phyloP scores from a whole-genome alignment of 2,797 vertebrate species.

The Taeniopygia guttata region DNA sequence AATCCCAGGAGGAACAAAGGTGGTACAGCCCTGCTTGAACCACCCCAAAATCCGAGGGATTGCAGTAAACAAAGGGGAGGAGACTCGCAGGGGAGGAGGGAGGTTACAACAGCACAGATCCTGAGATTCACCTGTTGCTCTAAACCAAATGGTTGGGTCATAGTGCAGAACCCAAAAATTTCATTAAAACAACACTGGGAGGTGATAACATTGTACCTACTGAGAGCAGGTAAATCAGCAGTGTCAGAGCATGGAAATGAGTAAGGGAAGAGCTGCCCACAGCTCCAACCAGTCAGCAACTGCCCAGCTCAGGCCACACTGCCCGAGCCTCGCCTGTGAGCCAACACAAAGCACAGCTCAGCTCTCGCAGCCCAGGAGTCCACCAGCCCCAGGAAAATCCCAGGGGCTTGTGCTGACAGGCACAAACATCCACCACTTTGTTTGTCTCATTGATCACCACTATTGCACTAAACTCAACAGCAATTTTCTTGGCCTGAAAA shows the following conservation, averaged over 20 bases:
- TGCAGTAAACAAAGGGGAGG: slow-evolving; percentile 51
- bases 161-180: not conserved
- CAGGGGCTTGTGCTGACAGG: not conserved
- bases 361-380: not conserved
- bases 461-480: not conserved
- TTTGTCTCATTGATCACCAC: not conserved
- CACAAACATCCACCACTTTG: not conserved
- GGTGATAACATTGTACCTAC: not conserved
- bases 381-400: not conserved
- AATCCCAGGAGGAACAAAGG: not conserved
- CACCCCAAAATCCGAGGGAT: not conserved
- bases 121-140: slow-evolving; percentile 29
- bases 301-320: not conserved
- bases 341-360: not conserved
- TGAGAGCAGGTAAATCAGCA: not conserved
- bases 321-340: not conserved
- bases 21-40: not conserved
- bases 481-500: not conserved
- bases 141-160: not conserved
- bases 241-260: slow-evolving; percentile 35
- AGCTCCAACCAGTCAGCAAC: not conserved
- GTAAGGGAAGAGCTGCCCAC: not conserved
- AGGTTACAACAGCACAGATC: slow-evolving; percentile 31
- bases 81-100: not conserved
- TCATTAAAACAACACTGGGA: not conserved